phyloP scores from a whole-genome alignment of 2,113 vertebrate species.

The Apus apus region DNA sequence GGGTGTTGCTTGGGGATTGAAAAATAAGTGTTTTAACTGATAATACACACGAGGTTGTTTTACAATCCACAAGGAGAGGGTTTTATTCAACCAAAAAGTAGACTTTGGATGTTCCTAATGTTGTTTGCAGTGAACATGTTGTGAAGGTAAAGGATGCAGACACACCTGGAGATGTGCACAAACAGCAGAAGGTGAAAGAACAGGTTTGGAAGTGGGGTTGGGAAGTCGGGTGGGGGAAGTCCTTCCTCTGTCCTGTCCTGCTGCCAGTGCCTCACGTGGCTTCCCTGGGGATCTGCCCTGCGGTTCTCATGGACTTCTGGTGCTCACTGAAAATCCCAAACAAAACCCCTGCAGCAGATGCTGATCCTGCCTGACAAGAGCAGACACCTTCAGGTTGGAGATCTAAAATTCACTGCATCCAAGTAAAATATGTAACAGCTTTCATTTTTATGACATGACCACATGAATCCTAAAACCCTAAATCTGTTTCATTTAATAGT shows the following conservation, averaged over 20 bases:
- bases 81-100: neutral
- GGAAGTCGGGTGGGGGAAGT: too few species aligned
- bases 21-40: neutral
- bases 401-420: neutral
- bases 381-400: neutral
- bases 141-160: neutral
- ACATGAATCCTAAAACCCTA: neutral
- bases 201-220: neutral
- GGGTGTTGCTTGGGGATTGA: neutral
- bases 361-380: neutral
- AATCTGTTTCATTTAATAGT: neutral
- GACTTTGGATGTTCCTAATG: neutral
- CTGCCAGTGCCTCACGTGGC: rapidly evolving
- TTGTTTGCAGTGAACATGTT: neutral
- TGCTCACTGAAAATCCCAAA: neutral
- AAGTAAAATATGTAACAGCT: neutral
- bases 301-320: neutral
- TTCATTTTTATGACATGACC: neutral
- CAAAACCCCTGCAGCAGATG: neutral
- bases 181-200: neutral
- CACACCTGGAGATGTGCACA: rapidly evolving
- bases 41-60: neutral
- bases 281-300: neutral
- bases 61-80: neutral
- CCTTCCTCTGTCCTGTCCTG: neutral